Evolutionary conservation across 2,888 invertebrate genomes (phyloP), one percentile per base, ranked within the genome.

Genomic region (Hydraecia micacea): DNA sequence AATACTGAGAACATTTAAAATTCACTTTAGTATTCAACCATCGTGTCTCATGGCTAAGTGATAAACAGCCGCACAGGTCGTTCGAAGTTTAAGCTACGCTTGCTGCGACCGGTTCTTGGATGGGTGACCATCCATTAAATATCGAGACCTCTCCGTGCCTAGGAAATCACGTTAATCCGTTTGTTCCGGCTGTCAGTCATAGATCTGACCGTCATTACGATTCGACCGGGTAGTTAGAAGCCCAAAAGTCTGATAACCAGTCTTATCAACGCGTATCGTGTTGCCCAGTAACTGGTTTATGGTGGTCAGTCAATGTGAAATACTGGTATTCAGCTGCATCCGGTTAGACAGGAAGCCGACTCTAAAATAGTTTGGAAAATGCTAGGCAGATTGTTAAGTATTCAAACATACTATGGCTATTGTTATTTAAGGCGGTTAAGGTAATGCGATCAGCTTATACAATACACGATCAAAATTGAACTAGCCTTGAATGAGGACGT

Each of bases 1-100:
- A n/a, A 52, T 58, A 69, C n/a, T 36, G 11, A 36, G 21, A 21
- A 68, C 39, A 49, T 82, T 36, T 55, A 21, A 8, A 46, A 81
- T 67, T 74, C 52, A 62, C 18, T 32, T 66, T 60, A 21, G 28
- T 62, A 32, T 63, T 36, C 21, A 36, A 21, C 63, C 21, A 5
- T 63, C 18, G 60, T 28, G 28, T 18, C 3, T 60, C 15, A 1
- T 15, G 15, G 28, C 28, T 15, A 60, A 58, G 0, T 58, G 0
- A n/a, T 58, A 18, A n/a, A 15, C 28, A 28, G 28, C 2, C 28
- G 15, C 28, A 15, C 0, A 7, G 2, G 15, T 60, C 60, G 8
- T 1, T 60, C 28, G 15, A 60, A 15, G 28, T 0, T 4, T 28
- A 58, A n/a, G 18, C 28, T 28, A 60, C 18, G 8, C 2, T 60